phyloP scores from a whole-genome alignment of 1,140 invertebrate genomes.

The Euwallacea similis region DNA sequence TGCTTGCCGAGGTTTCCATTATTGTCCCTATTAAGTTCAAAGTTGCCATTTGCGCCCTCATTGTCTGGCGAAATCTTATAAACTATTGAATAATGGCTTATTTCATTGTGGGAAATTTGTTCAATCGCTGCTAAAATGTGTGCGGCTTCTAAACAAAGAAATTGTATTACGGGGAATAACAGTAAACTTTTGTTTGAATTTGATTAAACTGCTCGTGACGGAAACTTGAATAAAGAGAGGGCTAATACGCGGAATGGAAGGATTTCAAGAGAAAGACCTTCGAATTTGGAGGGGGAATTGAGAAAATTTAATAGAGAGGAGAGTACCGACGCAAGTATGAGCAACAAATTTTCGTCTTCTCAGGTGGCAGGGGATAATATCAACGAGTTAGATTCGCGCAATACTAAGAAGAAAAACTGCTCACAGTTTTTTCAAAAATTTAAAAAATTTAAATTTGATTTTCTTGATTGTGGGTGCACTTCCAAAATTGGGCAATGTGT shows the following conservation, averaged over 20 bases:
- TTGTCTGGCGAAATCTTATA: slow-evolving; percentile 49
- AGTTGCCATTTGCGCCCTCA: slow-evolving; percentile 51
- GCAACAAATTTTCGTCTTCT: no score
- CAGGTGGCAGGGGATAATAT: no score
- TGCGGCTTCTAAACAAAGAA: slow-evolving; percentile 34
- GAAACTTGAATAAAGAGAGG: slow-evolving; percentile 2
- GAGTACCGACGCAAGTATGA: no score
- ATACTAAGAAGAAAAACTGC: no score
- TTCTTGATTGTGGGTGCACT: no score
- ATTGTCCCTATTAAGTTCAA: slow-evolving; percentile 50
- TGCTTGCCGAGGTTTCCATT: slow-evolving; percentile 52
- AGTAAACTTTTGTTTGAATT: slow-evolving; percentile 22
- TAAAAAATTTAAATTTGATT: no score
- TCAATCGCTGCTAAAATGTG: slow-evolving; percentile 27
- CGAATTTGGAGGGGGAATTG: not conserved
- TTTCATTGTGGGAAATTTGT: slow-evolving; percentile 41
- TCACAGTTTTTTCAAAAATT: no score
- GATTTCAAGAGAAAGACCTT: not conserved
- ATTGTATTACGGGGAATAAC: slow-evolving; percentile 22
- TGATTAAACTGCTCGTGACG: slow-evolving; percentile 13
- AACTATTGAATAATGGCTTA: slow-evolving; percentile 50
- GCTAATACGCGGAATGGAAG: not conserved
- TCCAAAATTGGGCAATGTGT: no score
- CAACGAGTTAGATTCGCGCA: no score
- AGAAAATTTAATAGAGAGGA: not conserved